A percentile compares a stretch with the other conserved stretches of the same genome.
Evolutionary conservation across 92 coral and sea anemone genomes (phyloP).

Genomic region (Phenganax marumi): DNA sequence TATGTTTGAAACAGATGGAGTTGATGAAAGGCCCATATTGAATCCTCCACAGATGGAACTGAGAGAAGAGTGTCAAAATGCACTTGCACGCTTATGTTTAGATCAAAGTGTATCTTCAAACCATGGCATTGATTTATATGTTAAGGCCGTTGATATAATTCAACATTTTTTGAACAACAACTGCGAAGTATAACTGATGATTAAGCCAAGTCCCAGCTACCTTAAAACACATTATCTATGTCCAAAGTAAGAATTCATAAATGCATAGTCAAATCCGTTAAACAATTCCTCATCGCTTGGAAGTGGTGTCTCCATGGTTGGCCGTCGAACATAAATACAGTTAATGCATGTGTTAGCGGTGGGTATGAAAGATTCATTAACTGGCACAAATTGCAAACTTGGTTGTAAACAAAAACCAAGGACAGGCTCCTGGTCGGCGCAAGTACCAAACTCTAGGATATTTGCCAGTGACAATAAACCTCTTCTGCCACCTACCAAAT

Average conservation of each 20-base stretch:
- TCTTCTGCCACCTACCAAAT: constrained; percentile 48
- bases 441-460: constrained; percentile 42
- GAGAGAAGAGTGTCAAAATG: constrained; percentile 45
- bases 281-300: constrained; percentile 38
- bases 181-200: neutral
- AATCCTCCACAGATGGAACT: constrained; percentile 35
- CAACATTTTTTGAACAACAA: constrained; percentile 43
- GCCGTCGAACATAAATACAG: constrained; percentile 34
- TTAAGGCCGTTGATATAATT: constrained; percentile 55
- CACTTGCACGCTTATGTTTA: constrained; percentile 46
- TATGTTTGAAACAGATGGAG: constrained; percentile 39
- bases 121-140: constrained; percentile 59
- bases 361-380: constrained; percentile 39
- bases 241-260: constrained; percentile 40
- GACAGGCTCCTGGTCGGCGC: constrained; percentile 35
- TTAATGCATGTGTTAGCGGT: constrained; percentile 46
- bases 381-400: constrained; percentile 39
- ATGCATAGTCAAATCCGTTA: constrained; percentile 47
- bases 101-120: constrained; percentile 36
- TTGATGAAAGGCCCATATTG: constrained; percentile 60
- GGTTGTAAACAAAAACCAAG: constrained; percentile 45
- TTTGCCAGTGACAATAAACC: constrained; percentile 30
- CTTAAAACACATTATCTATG: constrained; percentile 8
- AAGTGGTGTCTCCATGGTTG: constrained; percentile 32
- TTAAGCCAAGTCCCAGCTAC: neutral